Percentiles rank a stretch among this genome's conserved stretches.
phyloP scores from a whole-genome alignment of 2,113 vertebrate genomes.

The Lasiurus borealis region DNA sequence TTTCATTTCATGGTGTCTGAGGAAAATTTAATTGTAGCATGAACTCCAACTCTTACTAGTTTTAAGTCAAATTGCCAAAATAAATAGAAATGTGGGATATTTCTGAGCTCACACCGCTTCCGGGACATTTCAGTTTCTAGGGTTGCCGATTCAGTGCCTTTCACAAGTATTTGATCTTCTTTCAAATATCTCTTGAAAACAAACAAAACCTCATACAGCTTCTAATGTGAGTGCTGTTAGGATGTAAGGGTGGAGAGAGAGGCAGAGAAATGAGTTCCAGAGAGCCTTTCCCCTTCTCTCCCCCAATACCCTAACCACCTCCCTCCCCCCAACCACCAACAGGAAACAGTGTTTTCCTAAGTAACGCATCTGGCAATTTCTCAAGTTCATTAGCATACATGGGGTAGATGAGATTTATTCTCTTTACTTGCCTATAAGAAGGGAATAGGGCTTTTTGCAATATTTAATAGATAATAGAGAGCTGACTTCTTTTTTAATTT shows the following conservation, averaged over 20 bases:
- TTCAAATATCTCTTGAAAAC: constrained; percentile 75
- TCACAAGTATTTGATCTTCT: constrained; percentile 69
- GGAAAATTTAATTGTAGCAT: constrained; percentile 78
- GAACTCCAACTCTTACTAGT: constrained; percentile 73
- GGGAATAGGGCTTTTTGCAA: neutral
- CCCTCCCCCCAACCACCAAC: neutral
- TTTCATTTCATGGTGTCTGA: constrained; percentile 77
- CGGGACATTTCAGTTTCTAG: constrained; percentile 69
- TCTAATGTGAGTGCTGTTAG: constrained; percentile 15
- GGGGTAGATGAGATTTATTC: neutral
- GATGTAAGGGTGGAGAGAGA: constrained; percentile 31
- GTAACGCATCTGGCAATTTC: constrained; percentile 27
- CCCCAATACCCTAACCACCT: neutral
- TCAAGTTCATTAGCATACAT: neutral
- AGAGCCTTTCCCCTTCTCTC: neutral
- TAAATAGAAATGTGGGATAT: constrained; percentile 79
- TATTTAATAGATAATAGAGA: neutral
- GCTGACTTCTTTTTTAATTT: neutral
- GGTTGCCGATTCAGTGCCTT: constrained; percentile 48
- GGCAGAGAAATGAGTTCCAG: constrained; percentile 11
- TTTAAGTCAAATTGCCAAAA: constrained; percentile 78
- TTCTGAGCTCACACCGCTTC: constrained; percentile 75
- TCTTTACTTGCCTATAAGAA: neutral
- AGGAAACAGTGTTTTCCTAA: neutral
- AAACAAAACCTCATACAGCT: constrained; percentile 72